phyloP scores from a whole-genome alignment of 2,113 vertebrate species.

The Alectura lathami region DNA sequence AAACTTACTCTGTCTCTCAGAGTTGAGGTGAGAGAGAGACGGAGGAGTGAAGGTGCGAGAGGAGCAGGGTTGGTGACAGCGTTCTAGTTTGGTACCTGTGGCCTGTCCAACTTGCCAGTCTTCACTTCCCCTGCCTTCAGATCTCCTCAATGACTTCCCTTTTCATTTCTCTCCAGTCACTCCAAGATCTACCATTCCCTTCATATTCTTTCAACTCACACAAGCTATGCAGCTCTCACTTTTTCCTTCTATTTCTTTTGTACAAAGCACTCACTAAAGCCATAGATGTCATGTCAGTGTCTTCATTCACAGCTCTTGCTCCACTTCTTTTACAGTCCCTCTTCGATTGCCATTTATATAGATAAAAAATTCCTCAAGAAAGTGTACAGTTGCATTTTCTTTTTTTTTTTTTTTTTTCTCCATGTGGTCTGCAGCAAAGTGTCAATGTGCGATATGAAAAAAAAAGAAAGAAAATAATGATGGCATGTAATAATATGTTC shows the following conservation, averaged over 20 bases:
- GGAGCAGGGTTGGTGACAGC: background rate
- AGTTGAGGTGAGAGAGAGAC: background rate
- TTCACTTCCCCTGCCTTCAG: background rate
- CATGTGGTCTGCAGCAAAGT: background rate
- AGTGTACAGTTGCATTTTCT: background rate
- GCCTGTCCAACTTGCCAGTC: background rate
- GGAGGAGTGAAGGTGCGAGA: background rate
- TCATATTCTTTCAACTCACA: background rate
- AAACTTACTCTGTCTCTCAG: background rate
- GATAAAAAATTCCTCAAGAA: background rate
- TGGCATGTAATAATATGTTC: rapidly evolving
- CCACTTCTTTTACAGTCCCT: background rate
- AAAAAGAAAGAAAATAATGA: background rate
- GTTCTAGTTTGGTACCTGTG: background rate
- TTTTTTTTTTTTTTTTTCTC: background rate
- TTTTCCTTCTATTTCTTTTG: background rate
- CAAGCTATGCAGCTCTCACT: background rate
- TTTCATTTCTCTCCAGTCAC: background rate
- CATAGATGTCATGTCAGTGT: background rate
- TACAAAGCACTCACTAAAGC: background rate
- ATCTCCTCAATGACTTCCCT: background rate
- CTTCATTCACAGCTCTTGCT: background rate
- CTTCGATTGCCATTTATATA: background rate
- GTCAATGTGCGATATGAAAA: background rate
- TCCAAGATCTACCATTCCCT: background rate